Evolutionary conservation across 2,113 vertebrate species (phyloP).

Genomic region (Mastomys coucha): DNA sequence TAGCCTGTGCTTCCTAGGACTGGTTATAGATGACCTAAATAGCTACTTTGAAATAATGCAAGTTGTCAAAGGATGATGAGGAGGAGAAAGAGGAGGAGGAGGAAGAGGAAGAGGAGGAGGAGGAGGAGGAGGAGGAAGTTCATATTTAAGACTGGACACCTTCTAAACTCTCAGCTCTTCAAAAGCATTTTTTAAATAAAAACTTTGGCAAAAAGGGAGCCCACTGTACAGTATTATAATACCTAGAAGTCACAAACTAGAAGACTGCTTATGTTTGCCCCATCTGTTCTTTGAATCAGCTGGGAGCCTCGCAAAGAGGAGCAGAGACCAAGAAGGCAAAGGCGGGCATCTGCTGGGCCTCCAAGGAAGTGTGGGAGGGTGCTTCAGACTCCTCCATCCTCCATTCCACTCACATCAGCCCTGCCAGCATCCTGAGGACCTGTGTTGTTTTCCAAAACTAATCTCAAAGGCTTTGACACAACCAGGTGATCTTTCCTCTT

Average conservation of each 20-base stretch:
- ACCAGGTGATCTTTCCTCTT: background rate
- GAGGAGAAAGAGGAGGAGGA: too few relatives aligned
- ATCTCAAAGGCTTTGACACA: conserved; percentile 50
- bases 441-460: conserved; percentile 1
- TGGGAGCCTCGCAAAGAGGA: background rate
- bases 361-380: background rate
- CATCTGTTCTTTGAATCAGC: background rate
- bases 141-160: background rate
- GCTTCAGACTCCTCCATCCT: background rate
- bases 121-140: too few relatives aligned
- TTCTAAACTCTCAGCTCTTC: background rate
- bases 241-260: background rate
- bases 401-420: background rate
- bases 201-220: background rate
- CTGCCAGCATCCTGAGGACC: background rate
- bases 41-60: background rate
- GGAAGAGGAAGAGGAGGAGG: too few relatives aligned
- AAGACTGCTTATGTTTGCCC: background rate
- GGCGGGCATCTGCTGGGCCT: background rate
- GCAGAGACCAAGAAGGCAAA: background rate
- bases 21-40: background rate
- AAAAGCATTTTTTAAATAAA: background rate
- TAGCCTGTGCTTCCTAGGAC: rapidly evolving
- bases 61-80: background rate
- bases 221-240: background rate